Evolutionary conservation across 1,140 invertebrate genomes (phyloP).

Genomic region (Tetramorium parvispinum): DNA sequence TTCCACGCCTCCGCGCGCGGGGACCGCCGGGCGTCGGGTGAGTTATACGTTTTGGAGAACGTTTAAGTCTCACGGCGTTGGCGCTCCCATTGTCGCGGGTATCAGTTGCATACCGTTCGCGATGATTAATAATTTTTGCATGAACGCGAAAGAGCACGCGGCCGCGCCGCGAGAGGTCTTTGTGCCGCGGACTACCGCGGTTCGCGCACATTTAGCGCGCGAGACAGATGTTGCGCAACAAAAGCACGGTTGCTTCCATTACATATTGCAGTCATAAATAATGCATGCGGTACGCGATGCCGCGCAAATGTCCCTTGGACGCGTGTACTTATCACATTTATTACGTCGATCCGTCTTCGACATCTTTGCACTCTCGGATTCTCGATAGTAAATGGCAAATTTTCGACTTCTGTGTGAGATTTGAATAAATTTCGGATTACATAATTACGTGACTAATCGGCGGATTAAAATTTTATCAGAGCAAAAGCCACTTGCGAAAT

Average conservation of each 20-base stretch:
- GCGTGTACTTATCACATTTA: conserved; percentile 18
- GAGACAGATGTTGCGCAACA: conserved; percentile 31
- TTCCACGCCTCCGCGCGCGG: conserved; percentile 21
- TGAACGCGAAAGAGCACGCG: background rate
- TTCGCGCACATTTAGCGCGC: conserved; percentile 27
- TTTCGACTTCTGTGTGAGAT: background rate
- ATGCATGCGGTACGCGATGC: background rate
- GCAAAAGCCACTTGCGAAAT: background rate
- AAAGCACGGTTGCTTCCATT: conserved; percentile 42
- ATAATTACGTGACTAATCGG: background rate
- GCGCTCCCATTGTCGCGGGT: conserved; percentile 18
- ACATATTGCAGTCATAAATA: conserved; percentile 43
- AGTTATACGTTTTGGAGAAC: conserved; percentile 35
- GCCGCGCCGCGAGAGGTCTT: background rate
- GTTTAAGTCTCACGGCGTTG: conserved; percentile 23
- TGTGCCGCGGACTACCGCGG: background rate
- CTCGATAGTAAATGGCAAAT: background rate
- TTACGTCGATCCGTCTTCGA: background rate
- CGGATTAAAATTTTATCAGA: background rate
- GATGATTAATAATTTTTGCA: conserved; percentile 52
- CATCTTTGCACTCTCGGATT: background rate
- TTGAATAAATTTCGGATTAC: background rate
- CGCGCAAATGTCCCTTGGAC: background rate
- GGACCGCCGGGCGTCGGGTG: background rate
- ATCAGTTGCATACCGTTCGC: conserved; percentile 1